Evolutionary conservation across 2,797 vertebrate genomes (phyloP), one percentile per base, ranked within the genome.

Genomic region (Triplophysa yarkandensis): DNA sequence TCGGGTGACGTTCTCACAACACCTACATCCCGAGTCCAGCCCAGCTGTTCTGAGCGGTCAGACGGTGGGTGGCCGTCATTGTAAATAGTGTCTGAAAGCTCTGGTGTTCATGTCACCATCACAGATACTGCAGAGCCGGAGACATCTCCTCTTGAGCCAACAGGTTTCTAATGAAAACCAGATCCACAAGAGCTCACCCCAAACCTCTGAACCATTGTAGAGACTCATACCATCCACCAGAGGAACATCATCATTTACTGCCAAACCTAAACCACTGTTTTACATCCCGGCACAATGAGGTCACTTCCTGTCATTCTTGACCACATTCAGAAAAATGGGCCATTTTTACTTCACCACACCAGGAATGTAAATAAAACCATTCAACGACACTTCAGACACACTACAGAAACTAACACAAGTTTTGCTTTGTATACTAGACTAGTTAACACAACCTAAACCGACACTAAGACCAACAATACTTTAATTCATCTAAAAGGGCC

Each of bases 141-240:
- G 82, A 89, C 85, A 80, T 84, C 80, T 90, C 82, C 80, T 81
- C 77, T 28, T 64, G 74, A 85, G 83, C 89, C 88, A 83, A 78
- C 71, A 81, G 86, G 76, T 87, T 89, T 88, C 89, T 93, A 90
- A 93, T 93, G 89, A 88, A 91, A 92, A 88, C 90, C 92, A 93
- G 89, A 91, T 87, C 88, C 78, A 82, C 39, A 41, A 14, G 4
- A 46, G 44, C n/a, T n/a, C n/a, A n/a, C n/a, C n/a, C n/a, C n/a
- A n/a, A n/a, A n/a, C n/a, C n/a, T n/a, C n/a, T n/a, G n/a, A n/a
- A n/a, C n/a, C n/a, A n/a, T n/a, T 91, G 84, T 86, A 83, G 91
- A 81, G 74, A 46, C 84, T 48, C 85, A 93, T 91, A 88, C 67
- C 87, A 77, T 83, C 81, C 92, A 92, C 89, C 84, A 92, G 91